Evolutionary conservation across 2,113 vertebrate species (phyloP).

Genomic region (Onychostruthus taczanowskii): DNA sequence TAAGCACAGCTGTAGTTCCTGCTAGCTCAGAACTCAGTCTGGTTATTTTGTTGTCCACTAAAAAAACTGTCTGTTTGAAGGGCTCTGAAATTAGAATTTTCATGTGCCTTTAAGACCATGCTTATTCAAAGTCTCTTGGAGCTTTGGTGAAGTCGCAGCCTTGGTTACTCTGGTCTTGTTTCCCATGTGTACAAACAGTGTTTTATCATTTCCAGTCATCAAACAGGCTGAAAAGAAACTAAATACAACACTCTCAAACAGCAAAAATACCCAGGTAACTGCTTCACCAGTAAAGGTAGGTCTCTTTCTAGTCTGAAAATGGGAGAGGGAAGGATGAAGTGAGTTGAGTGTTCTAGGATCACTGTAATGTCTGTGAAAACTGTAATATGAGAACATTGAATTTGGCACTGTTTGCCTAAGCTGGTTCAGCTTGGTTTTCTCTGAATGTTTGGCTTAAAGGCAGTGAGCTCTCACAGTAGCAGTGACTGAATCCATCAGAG

Average conservation of each 20-base stretch:
- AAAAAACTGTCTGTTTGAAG: neutral
- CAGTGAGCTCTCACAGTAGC: neutral
- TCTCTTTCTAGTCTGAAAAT: neutral
- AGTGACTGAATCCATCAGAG: rapidly evolving
- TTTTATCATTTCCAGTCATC: neutral
- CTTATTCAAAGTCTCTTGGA: neutral
- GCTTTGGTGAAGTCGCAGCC: neutral
- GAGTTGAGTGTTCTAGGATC: neutral
- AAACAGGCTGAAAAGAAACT: neutral
- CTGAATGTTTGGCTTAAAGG: neutral
- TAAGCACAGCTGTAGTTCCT: neutral
- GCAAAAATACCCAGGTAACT: neutral
- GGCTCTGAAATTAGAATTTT: neutral
- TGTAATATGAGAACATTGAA: neutral
- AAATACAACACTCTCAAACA: neutral
- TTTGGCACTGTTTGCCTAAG: neutral
- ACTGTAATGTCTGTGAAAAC: neutral
- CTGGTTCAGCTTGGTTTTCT: neutral
- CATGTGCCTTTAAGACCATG: neutral
- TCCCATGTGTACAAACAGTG: neutral
- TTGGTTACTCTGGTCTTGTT: neutral
- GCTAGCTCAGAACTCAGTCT: neutral
- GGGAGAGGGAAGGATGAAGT: neutral
- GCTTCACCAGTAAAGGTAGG: neutral
- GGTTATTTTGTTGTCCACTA: neutral